A percentile compares a stretch with the other conserved stretches of the same genome.
Conservation (phyloP, 2,888 invertebrate genomes). For the Labia minor region DNA sequence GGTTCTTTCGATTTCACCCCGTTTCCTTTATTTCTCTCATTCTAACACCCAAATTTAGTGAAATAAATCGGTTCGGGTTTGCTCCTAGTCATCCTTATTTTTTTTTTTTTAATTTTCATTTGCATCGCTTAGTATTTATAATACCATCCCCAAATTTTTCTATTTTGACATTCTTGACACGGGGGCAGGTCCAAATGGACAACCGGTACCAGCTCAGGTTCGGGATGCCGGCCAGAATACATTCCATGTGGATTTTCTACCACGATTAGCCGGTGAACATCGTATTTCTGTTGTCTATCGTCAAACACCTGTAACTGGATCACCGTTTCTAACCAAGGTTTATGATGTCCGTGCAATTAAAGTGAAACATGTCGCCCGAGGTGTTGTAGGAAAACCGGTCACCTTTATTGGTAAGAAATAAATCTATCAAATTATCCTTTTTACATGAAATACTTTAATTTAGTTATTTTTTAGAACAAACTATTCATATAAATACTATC, state of each 20-base stretch:
- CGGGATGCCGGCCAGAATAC: constrained; percentile 70
- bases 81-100: constrained; percentile 17
- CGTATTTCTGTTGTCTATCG: constrained; percentile 72
- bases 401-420: constrained; percentile 68
- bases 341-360: constrained; percentile 90
- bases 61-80: constrained; percentile 22
- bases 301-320: constrained; percentile 72
- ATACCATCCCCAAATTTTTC: constrained; percentile 16
- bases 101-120: constrained; percentile 23
- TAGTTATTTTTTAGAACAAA: no score
- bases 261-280: constrained; percentile 83
- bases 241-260: constrained; percentile 84
- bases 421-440: no score
- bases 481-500: no score
- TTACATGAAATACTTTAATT: no score
- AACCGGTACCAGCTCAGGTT: constrained; percentile 80
- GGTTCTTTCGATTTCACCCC: constrained; percentile 44
- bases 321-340: constrained; percentile 89
- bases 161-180: constrained; percentile 34
- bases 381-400: constrained; percentile 80
- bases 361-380: constrained; percentile 80
- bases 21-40: not conserved
- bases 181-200: constrained; percentile 77
- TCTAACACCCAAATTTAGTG: constrained; percentile 14
- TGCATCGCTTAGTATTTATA: constrained; percentile 16